A percentile compares a stretch with the other conserved stretches of the same genome.
phyloP scores from a whole-genome alignment of 53 echinoderm and acorn worm genomes.

The Antedon mediterranea region DNA sequence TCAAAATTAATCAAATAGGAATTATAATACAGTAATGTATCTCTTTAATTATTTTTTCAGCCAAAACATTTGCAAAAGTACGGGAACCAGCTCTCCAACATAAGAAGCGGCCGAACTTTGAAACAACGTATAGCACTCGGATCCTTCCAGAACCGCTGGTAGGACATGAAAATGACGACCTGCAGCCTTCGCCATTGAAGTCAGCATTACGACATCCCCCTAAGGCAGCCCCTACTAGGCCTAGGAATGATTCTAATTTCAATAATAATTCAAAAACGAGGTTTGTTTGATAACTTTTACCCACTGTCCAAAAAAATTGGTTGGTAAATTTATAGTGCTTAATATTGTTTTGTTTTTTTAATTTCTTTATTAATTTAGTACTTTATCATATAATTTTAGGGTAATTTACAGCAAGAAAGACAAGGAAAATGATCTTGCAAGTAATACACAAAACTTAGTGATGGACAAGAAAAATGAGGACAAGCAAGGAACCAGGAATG shows the following conservation, averaged over 20 bases:
- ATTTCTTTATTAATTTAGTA: too few species aligned
- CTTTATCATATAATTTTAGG: too few species aligned
- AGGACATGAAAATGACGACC: background rate
- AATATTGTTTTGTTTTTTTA: too few species aligned
- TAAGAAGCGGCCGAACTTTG: slow-evolving; percentile 28
- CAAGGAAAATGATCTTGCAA: background rate
- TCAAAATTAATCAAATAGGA: too few species aligned
- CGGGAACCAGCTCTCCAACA: slow-evolving; percentile 72
- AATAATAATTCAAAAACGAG: background rate
- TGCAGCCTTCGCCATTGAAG: background rate
- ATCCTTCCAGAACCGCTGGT: background rate
- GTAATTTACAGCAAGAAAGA: background rate
- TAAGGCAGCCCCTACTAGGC: background rate
- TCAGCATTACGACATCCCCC: background rate
- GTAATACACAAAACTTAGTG: background rate
- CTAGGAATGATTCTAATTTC: background rate
- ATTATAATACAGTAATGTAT: too few species aligned
- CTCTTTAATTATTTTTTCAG: background rate
- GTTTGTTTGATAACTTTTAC: background rate
- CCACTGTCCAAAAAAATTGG: too few species aligned
- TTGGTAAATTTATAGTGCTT: too few species aligned
- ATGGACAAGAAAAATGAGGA: background rate
- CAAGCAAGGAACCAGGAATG: background rate
- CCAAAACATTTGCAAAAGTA: background rate
- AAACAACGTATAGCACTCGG: slow-evolving; percentile 55